Conservation (phyloP, 1,140 invertebrate species). For the Ditylenchus dipsaci region DNA sequence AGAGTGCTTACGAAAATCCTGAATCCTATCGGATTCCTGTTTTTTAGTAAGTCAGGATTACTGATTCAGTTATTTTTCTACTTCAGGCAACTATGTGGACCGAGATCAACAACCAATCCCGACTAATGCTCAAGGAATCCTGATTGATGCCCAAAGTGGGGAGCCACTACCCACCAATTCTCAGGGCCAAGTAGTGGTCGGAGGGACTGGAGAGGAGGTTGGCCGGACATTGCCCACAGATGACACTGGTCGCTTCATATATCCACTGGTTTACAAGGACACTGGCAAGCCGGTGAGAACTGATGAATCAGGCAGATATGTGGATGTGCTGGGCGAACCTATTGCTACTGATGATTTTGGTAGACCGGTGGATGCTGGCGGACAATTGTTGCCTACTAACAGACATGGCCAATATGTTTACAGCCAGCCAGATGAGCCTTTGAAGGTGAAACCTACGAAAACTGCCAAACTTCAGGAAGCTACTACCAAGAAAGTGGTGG, state of each 20-base stretch:
- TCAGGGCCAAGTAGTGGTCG: constrained; percentile 4
- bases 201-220: neutral
- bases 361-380: constrained; percentile 38
- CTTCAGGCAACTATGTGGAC: constrained; percentile 12
- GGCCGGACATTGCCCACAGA: constrained; percentile 39
- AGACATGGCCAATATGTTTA: constrained; percentile 38
- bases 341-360: constrained; percentile 35
- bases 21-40: too few relatives aligned
- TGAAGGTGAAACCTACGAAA: constrained; percentile 1
- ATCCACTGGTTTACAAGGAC: constrained; percentile 6
- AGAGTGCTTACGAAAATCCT: too few relatives aligned
- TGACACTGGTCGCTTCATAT: constrained; percentile 27
- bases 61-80: too few relatives aligned
- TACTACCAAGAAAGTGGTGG: constrained; percentile 16
- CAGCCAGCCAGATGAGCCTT: constrained; percentile 11
- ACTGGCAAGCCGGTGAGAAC: constrained; percentile 28
- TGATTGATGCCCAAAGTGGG: constrained; percentile 5
- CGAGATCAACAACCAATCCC: constrained; percentile 5
- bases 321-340: constrained; percentile 23
- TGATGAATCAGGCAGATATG: constrained; percentile 34
- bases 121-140: constrained; percentile 9
- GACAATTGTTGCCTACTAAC: constrained; percentile 35
- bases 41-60: too few relatives aligned
- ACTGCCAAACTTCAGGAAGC: neutral
- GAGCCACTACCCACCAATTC: constrained; percentile 15